phyloP scores from a whole-genome alignment of 2,797 vertebrate genomes.

The Valencia hispanica region DNA sequence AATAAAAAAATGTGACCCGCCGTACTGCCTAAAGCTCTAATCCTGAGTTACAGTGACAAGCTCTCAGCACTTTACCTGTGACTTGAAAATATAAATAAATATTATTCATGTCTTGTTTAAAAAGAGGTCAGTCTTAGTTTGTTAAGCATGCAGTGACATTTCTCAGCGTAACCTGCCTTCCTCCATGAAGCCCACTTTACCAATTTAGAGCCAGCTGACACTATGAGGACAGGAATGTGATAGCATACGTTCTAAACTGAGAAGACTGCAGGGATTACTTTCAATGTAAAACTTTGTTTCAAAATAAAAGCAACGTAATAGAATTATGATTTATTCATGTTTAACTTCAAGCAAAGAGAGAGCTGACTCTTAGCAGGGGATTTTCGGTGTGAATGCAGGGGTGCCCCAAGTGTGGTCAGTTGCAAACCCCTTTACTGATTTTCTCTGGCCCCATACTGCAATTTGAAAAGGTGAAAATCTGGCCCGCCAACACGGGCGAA shows the following conservation, averaged over 20 bases:
- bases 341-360: too few relatives aligned
- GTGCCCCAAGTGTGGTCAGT: too few relatives aligned
- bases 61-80: not conserved
- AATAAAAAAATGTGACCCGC: not conserved
- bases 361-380: too few relatives aligned
- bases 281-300: too few relatives aligned
- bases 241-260: not conserved
- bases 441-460: too few relatives aligned
- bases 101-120: not conserved
- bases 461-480: too few relatives aligned
- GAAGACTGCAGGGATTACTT: too few relatives aligned
- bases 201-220: not conserved
- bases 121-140: not conserved
- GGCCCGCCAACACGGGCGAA: not conserved
- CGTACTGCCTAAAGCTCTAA: not conserved
- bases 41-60: not conserved
- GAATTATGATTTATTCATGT: too few relatives aligned
- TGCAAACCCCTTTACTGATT: too few relatives aligned
- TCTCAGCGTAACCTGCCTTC: not conserved
- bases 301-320: too few relatives aligned
- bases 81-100: not conserved
- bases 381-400: too few relatives aligned
- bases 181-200: slow-evolving; percentile 2
- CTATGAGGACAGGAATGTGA: not conserved
- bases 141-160: not conserved